Evolutionary conservation across 2,113 vertebrate genomes (phyloP).

Genomic region (Hydropotes inermis): DNA sequence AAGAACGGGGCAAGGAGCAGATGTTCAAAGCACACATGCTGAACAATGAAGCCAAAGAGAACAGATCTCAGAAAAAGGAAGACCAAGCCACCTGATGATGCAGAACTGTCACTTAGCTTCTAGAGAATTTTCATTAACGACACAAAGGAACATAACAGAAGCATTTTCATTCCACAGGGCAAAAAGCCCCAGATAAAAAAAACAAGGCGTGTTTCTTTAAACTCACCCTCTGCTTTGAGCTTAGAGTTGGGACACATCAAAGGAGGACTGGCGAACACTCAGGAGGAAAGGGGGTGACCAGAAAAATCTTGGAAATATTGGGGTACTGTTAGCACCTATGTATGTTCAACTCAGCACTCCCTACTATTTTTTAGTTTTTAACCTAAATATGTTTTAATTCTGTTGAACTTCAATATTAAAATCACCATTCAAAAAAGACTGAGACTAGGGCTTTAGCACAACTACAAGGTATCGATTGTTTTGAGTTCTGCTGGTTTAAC

Average conservation of each 20-base stretch:
- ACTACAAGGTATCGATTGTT: not conserved
- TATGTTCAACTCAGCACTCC: not conserved
- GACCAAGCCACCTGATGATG: accelerated
- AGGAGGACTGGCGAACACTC: not conserved
- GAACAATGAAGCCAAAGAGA: accelerated
- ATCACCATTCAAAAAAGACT: not conserved
- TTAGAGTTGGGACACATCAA: not conserved
- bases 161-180: not conserved
- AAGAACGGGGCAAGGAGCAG: accelerated
- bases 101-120: not conserved
- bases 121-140: not conserved
- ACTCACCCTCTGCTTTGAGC: too few relatives aligned
- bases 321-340: not conserved
- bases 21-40: not conserved
- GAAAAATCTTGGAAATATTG: not conserved
- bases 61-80: accelerated
- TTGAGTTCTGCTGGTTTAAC: not conserved
- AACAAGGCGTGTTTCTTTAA: not conserved
- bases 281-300: too few relatives aligned
- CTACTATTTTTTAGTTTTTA: not conserved
- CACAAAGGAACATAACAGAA: not conserved
- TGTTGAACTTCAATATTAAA: not conserved
- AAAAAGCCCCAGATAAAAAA: not conserved
- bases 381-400: not conserved
- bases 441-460: not conserved